Evolutionary conservation across 2,888 invertebrate genomes (phyloP).

Genomic region (Coleophora deauratella): DNA sequence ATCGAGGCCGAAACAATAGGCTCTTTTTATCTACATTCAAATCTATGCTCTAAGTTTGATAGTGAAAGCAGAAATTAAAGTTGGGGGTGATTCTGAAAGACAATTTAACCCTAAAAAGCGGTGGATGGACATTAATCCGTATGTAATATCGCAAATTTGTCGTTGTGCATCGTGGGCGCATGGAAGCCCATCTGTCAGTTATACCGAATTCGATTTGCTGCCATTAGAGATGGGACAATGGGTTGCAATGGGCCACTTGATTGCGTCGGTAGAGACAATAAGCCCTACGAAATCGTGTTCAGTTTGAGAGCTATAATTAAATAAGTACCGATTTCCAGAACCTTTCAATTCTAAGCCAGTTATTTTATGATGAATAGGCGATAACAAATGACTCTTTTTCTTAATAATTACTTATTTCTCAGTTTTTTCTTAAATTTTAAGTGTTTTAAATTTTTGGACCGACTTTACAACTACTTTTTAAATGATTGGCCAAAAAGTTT

Average conservation of each 20-base stretch:
- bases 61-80: conserved; percentile 21
- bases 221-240: conserved; percentile 47
- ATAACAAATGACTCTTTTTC: too few relatives aligned
- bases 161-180: conserved; percentile 43
- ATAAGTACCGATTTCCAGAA: too few relatives aligned
- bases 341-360: too few relatives aligned
- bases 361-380: too few relatives aligned
- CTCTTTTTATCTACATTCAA: conserved; percentile 11
- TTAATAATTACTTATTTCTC: too few relatives aligned
- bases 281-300: background rate
- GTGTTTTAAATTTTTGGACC: too few relatives aligned
- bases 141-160: conserved; percentile 74
- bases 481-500: too few relatives aligned
- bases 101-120: conserved; percentile 74
- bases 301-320: too few relatives aligned
- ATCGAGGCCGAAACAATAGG: conserved; percentile 32
- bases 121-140: conserved; percentile 70
- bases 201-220: conserved; percentile 57
- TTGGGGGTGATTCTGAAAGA: conserved; percentile 58
- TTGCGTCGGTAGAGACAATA: conserved; percentile 38
- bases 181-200: conserved; percentile 56
- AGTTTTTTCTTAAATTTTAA: too few relatives aligned
- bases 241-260: conserved; percentile 30
- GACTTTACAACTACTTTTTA: too few relatives aligned
- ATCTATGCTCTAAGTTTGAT: conserved; percentile 24